phyloP scores from a whole-genome alignment of 92 coral and sea anemone species.

The Zoanthus sociatus region DNA sequence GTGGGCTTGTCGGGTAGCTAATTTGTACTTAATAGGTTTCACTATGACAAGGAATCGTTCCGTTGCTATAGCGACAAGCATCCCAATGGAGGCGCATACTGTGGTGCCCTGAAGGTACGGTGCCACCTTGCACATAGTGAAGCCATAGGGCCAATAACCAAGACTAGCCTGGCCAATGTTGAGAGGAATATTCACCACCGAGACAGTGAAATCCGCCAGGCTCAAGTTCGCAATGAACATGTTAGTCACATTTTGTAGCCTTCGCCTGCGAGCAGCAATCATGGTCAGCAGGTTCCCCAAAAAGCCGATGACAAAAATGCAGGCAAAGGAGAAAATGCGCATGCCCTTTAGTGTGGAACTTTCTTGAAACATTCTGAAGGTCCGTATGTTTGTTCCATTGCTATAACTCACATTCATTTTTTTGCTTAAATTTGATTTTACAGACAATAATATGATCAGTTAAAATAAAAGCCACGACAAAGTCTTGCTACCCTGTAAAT shows the following conservation, averaged over 20 bases:
- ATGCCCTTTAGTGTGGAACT: conserved; percentile 36
- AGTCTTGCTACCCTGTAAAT: not conserved
- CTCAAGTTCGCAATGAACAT: conserved; percentile 68
- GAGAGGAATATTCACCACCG: conserved; percentile 57
- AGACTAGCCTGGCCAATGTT: conserved; percentile 59
- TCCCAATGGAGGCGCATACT: conserved; percentile 67
- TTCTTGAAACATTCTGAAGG: conserved; percentile 28
- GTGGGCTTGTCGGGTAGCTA: conserved; percentile 37
- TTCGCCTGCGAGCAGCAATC: conserved; percentile 58
- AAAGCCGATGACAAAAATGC: conserved; percentile 55
- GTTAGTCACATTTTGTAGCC: conserved; percentile 62
- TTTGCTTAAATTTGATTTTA: not conserved
- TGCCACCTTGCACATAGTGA: conserved; percentile 56
- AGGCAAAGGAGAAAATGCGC: conserved; percentile 52
- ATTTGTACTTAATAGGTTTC: conserved; percentile 46
- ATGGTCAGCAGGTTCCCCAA: conserved; percentile 66
- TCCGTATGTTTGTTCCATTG: not conserved
- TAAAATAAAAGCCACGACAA: not conserved
- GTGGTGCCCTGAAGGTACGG: conserved; percentile 73
- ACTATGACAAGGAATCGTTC: conserved; percentile 71
- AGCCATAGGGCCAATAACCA: conserved; percentile 64
- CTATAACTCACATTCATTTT: not conserved
- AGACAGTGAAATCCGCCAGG: conserved; percentile 69
- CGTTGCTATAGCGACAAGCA: conserved; percentile 67
- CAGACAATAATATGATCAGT: not conserved